phyloP scores from a whole-genome alignment of 1,140 invertebrate species.

The Ericerus pela region DNA sequence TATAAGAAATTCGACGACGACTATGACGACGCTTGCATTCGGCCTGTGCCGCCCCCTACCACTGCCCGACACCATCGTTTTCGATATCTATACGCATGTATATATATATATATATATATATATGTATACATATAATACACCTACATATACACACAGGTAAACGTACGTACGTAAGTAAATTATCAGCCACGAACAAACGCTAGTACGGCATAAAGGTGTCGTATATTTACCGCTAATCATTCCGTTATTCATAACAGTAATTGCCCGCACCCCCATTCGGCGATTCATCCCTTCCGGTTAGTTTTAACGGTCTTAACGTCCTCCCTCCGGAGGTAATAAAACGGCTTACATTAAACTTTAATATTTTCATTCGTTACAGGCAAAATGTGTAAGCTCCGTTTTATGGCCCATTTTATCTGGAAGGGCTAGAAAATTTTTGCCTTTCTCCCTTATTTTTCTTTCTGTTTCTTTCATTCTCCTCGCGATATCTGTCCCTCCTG shows the following conservation, averaged over 20 bases:
- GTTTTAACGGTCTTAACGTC: conserved; percentile 9
- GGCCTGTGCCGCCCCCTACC: no score
- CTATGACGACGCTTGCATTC: no score
- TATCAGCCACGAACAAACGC: conserved; percentile 8
- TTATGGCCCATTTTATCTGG: conserved; percentile 8
- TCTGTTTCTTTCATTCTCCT: no score
- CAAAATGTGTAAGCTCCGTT: conserved; percentile 10
- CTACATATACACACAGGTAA: no score
- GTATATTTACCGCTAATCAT: conserved; percentile 10
- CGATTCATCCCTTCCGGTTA: conserved; percentile 9
- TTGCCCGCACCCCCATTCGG: neutral
- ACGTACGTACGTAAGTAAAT: neutral
- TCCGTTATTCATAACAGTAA: conserved; percentile 12
- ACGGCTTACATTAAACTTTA: conserved; percentile 11
- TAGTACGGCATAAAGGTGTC: conserved; percentile 7
- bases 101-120: no score
- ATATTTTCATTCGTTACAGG: conserved; percentile 8
- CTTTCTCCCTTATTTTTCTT: neutral
- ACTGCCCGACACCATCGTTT: no score
- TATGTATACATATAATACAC: no score
- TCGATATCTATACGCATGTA: no score
- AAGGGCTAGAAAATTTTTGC: neutral
- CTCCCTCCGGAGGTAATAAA: conserved; percentile 7
- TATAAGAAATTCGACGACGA: no score
- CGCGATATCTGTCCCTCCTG: no score